Evolutionary conservation across 1,140 invertebrate genomes (phyloP).

Genomic region (Drosophila kanapiae): DNA sequence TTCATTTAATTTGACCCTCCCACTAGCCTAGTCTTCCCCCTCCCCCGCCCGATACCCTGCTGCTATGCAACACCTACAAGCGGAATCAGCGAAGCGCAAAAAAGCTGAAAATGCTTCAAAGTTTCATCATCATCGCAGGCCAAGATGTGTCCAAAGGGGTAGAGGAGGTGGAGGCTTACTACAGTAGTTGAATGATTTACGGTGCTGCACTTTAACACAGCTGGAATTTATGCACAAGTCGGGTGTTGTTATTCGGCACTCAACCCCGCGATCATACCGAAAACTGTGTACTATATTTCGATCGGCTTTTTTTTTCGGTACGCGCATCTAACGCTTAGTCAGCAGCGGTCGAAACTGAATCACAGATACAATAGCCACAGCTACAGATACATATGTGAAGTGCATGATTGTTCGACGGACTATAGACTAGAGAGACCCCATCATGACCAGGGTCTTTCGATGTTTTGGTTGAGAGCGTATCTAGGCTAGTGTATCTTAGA

Average conservation of each 20-base stretch:
- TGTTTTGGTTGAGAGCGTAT: slow-evolving; percentile 85
- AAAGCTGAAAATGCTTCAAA: slow-evolving; percentile 71
- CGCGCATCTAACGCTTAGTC: slow-evolving; percentile 66
- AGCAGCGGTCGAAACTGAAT: slow-evolving; percentile 54
- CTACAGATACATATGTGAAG: slow-evolving; percentile 48
- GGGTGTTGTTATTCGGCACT: slow-evolving; percentile 9
- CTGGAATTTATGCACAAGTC: slow-evolving; percentile 41
- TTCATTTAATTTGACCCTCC: slow-evolving; percentile 69
- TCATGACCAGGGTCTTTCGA: slow-evolving; percentile 79
- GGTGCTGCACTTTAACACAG: slow-evolving; percentile 58
- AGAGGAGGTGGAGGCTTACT: background rate
- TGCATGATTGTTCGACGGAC: slow-evolving; percentile 46
- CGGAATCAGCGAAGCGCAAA: slow-evolving; percentile 73
- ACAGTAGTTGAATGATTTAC: slow-evolving; percentile 55
- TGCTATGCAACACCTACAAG: slow-evolving; percentile 69
- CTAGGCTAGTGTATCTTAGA: slow-evolving; percentile 85
- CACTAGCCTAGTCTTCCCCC: slow-evolving; percentile 15
- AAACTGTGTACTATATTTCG: slow-evolving; percentile 41
- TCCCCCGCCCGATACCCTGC: background rate
- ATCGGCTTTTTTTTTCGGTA: slow-evolving; percentile 57
- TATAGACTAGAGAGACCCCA: slow-evolving; percentile 44
- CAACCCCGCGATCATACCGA: slow-evolving; percentile 20
- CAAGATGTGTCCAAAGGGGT: slow-evolving; percentile 6
- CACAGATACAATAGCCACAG: slow-evolving; percentile 68
- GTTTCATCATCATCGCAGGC: slow-evolving; percentile 67